Conservation (phyloP, 2,888 invertebrate genomes). For the Aplocera efformata region DNA sequence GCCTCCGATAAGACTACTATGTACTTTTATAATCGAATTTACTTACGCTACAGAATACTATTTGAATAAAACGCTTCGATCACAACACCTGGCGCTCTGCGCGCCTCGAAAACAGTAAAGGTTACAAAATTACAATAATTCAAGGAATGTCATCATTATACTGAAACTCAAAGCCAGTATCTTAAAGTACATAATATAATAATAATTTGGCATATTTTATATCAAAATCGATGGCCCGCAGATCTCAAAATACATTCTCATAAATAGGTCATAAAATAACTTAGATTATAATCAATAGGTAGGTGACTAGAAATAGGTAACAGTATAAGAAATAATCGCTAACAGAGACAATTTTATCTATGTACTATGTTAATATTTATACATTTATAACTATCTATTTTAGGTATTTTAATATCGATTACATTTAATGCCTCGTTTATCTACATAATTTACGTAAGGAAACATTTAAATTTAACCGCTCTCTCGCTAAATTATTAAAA, state of each 20-base stretch:
- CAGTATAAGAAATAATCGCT: conserved; percentile 54
- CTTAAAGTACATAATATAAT: conserved; percentile 40
- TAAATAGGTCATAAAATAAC: conserved; percentile 52
- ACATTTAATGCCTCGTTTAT: conserved; percentile 57
- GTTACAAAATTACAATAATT: conserved; percentile 8
- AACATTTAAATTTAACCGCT: conserved; percentile 25
- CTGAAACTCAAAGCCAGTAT: conserved; percentile 41
- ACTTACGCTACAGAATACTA: conserved; percentile 35
- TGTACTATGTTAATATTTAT: conserved; percentile 56
- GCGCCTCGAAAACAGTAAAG: conserved; percentile 6
- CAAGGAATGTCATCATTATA: conserved; percentile 23
- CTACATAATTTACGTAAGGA: conserved; percentile 50
- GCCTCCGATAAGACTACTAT: conserved; percentile 44
- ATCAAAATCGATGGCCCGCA: conserved; percentile 55
- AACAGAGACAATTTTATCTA: conserved; percentile 47
- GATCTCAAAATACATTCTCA: conserved; percentile 51
- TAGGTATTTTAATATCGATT: conserved; percentile 48
- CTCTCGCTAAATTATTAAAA: conserved; percentile 17
- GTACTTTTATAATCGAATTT: conserved; percentile 35
- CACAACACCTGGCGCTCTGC: conserved; percentile 30
- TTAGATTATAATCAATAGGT: conserved; percentile 30
- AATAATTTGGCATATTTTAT: conserved; percentile 60
- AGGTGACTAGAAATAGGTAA: conserved; percentile 43
- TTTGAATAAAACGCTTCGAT: conserved; percentile 31
- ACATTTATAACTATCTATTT: conserved; percentile 65